Percentiles rank a stretch among this genome's conserved stretches.
Evolutionary conservation across 2,113 vertebrate species (phyloP).

Genomic region (Sander lucioperca): DNA sequence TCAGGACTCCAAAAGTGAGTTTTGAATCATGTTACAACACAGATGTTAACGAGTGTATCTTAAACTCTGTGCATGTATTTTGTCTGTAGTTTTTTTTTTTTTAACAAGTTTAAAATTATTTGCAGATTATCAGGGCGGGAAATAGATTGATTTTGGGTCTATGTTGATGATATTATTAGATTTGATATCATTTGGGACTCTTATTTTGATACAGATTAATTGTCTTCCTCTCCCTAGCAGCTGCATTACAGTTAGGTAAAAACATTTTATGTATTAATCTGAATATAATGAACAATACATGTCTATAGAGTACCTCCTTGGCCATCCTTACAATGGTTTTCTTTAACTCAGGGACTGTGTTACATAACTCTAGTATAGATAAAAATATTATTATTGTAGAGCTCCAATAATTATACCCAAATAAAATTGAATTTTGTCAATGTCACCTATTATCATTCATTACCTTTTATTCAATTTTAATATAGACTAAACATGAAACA

Average conservation of each 20-base stretch:
- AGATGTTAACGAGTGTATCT: background rate
- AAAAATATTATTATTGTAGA: background rate
- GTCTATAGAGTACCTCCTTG: background rate
- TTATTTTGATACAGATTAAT: background rate
- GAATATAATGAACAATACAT: background rate
- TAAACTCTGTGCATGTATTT: background rate
- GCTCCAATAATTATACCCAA: background rate
- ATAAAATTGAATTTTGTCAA: background rate
- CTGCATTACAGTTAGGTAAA: background rate
- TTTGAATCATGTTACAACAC: conserved; percentile 24
- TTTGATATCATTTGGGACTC: background rate
- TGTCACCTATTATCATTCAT: background rate
- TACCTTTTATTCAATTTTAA: background rate
- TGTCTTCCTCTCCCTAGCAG: background rate
- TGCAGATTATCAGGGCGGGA: too few species aligned
- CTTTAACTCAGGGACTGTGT: background rate
- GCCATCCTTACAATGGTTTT: background rate
- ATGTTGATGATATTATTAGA: background rate
- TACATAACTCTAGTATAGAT: background rate
- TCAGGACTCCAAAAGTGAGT: conserved; percentile 9
- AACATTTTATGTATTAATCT: background rate
- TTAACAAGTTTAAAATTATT: background rate
- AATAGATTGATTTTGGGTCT: background rate
- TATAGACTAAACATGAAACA: background rate
- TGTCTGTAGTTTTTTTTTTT: background rate